Percentiles rank a stretch among this genome's conserved stretches.
Evolutionary conservation across 2,888 invertebrate species (phyloP).

Genomic region (Agapostemon virescens): DNA sequence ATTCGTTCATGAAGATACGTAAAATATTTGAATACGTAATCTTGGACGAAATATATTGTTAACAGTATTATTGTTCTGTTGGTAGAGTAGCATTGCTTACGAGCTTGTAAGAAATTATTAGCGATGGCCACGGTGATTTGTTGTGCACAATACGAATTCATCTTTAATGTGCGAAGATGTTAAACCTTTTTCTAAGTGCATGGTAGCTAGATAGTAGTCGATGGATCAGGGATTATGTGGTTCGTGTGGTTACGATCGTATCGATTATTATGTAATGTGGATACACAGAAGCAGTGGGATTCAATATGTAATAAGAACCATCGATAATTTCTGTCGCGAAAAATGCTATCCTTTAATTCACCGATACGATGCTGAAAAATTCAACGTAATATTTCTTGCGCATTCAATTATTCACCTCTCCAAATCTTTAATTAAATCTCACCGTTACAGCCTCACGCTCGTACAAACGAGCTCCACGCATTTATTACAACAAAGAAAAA

Average conservation of each 20-base stretch:
- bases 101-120: neutral
- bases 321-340: constrained; percentile 57
- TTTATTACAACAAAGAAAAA: neutral
- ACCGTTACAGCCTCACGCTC: too few species aligned
- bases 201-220: constrained; percentile 21
- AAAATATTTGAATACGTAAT: too few species aligned
- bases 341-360: constrained; percentile 38
- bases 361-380: neutral
- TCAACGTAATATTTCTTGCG: neutral
- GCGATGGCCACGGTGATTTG: neutral
- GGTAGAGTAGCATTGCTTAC: neutral
- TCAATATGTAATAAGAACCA: constrained; percentile 52
- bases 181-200: constrained; percentile 21
- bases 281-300: constrained; percentile 47
- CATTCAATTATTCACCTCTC: too few species aligned
- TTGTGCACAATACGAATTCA: neutral
- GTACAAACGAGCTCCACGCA: too few species aligned
- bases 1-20: too few species aligned
- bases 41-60: too few species aligned
- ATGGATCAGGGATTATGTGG: constrained; percentile 41
- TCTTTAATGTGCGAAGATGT: neutral
- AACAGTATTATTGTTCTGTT: neutral
- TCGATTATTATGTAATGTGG: constrained; percentile 59
- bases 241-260: constrained; percentile 54
- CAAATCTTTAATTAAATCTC: too few species aligned